Percentiles rank a stretch among this genome's conserved stretches.
These are phyloP conservation scores for Sciurus carolinensis DNA, from an alignment of 2,797 vertebrate species.

Conservation along the genomic window DNA sequence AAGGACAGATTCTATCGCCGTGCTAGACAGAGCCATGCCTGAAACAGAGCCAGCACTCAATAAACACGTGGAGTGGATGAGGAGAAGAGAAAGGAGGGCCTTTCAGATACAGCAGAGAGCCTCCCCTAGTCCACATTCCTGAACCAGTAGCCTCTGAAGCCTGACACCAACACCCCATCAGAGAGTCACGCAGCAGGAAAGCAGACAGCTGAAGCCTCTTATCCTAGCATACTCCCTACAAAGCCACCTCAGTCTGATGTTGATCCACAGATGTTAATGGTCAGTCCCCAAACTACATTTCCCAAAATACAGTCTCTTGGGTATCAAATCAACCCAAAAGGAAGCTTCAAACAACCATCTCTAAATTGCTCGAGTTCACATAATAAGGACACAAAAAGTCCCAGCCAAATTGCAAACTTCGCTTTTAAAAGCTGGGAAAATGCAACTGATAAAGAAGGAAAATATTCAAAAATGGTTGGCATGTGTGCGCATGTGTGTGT, in stretches of 20 bases:
- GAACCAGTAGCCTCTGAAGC: background rate
- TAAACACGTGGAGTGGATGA: background rate
- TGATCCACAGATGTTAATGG: background rate
- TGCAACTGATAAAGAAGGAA: background rate
- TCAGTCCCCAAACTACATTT: background rate
- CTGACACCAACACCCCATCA: background rate
- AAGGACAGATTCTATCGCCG: background rate
- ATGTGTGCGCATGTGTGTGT: background rate
- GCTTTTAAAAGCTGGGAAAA: conserved; percentile 50
- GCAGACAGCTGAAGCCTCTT: background rate
- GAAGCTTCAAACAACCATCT: conserved; percentile 27
- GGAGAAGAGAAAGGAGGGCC: background rate
- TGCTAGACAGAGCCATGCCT: background rate
- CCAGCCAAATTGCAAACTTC: background rate
- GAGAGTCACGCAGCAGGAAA: background rate
- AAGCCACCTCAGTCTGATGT: background rate
- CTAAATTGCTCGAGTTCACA: conserved; percentile 9
- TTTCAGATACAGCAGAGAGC: background rate
- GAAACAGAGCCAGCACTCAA: background rate
- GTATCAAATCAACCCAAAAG: conserved; percentile 42
- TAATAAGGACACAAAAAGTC: conserved; percentile 40
- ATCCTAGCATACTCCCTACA: background rate
- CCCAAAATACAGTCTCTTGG: background rate
- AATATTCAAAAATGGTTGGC: background rate
- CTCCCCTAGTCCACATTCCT: background rate